A percentile compares a stretch with the other conserved stretches of the same genome.
These are phyloP conservation scores for Euclidia mi DNA, from an alignment of 2,888 invertebrate species.

Conservation along the genomic window DNA sequence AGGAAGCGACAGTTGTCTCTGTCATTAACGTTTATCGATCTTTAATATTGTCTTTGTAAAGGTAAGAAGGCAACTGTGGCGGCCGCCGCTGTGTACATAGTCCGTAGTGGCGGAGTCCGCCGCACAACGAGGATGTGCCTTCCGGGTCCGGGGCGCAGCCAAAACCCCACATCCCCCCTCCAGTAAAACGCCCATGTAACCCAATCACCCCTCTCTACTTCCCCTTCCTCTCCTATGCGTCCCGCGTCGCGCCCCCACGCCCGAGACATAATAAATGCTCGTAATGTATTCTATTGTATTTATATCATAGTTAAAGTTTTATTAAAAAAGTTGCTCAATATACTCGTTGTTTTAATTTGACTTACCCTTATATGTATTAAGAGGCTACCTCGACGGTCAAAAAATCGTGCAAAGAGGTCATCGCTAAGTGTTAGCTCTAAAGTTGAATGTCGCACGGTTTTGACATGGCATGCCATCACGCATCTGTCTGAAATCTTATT, in stretches of 20 bases:
- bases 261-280: conserved; percentile 83
- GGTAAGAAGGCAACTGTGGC: conserved; percentile 2
- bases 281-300: conserved; percentile 87
- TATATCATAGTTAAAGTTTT: conserved; percentile 86
- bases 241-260: conserved; percentile 53
- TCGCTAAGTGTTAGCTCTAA: too few species aligned
- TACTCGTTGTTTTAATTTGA: conserved; percentile 49
- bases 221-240: conserved; percentile 2
- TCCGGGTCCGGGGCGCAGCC: conserved; percentile 67
- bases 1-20: conserved; percentile 7
- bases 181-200: conserved; percentile 6
- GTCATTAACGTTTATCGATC: conserved; percentile 10
- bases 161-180: conserved; percentile 2
- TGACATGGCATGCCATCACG: too few species aligned
- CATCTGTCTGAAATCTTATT: too few species aligned
- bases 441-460: too few species aligned
- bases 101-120: conserved; percentile 37
- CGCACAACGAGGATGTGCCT: conserved; percentile 79
- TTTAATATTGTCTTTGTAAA: conserved; percentile 10
- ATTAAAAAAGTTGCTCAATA: conserved; percentile 88
- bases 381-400: too few species aligned
- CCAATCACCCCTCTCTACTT: neutral
- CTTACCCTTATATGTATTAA: too few species aligned
- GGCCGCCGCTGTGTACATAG: conserved; percentile 26
- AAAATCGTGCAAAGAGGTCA: too few species aligned